A percentile compares a stretch with the other conserved stretches of the same genome.
phyloP scores from a whole-genome alignment of 2,888 invertebrate genomes.

The Drosophila fulvimacula region DNA sequence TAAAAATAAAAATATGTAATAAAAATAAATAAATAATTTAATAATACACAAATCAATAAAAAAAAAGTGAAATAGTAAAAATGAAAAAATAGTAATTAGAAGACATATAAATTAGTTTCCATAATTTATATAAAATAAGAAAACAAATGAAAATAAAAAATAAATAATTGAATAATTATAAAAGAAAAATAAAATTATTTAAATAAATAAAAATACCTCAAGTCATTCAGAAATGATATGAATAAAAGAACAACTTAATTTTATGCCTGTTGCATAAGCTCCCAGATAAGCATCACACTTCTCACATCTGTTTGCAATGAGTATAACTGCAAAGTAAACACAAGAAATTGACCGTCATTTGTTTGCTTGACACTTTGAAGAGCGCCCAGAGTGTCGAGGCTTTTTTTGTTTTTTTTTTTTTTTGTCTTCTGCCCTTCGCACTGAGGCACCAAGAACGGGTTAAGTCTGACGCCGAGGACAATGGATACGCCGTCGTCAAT shows the following conservation, averaged over 20 bases:
- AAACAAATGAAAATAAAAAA: too few species aligned
- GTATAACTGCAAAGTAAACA: conserved; percentile 17
- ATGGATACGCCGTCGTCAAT: conserved; percentile 45
- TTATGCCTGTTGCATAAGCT: background rate
- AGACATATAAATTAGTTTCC: background rate
- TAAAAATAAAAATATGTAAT: too few species aligned
- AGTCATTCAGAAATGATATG: background rate
- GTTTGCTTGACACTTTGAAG: conserved; percentile 78
- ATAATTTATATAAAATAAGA: too few species aligned
- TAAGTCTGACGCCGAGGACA: conserved; percentile 23
- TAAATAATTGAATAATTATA: too few species aligned
- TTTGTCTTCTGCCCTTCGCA: conserved; percentile 1
- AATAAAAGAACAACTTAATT: too few species aligned
- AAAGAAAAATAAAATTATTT: too few species aligned
- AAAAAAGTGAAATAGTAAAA: background rate
- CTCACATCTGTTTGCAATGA: background rate
- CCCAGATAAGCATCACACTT: background rate
- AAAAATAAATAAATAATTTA: background rate
- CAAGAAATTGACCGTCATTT: conserved; percentile 77
- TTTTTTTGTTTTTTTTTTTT: conserved; percentile 50
- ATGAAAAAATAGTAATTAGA: too few species aligned
- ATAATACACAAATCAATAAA: background rate
- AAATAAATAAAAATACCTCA: background rate
- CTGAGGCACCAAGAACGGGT: conserved; percentile 44
- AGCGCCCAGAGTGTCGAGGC: conserved; percentile 51